Conservation (phyloP, 1,140 invertebrate species). For the Tachypleus tridentatus region DNA sequence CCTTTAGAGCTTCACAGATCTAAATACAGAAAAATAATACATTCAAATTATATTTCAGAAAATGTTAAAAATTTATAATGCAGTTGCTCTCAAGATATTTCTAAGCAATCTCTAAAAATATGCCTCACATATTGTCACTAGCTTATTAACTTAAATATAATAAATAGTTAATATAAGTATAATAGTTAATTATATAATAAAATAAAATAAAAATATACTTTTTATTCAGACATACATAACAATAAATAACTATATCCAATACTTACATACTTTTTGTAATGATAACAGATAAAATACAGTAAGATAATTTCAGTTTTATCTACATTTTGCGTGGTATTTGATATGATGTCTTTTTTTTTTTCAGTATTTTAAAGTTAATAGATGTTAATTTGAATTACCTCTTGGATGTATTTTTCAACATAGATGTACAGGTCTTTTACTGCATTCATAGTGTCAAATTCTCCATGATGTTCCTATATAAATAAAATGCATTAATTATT, state of each 20-base stretch:
- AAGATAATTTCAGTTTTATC: no score
- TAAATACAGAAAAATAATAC: conserved; percentile 31
- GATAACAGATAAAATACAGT: neutral
- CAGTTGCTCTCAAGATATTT: neutral
- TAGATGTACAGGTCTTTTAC: conserved; percentile 89
- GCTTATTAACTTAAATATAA: no score
- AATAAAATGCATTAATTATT: neutral
- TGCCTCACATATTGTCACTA: no score
- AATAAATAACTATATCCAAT: neutral
- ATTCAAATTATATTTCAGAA: conserved; percentile 3
- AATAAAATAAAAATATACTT: neutral
- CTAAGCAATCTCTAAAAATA: neutral
- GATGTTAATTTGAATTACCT: conserved; percentile 46
- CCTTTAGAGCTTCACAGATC: conserved; percentile 69
- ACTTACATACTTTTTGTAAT: neutral
- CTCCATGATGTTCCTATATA: conserved; percentile 50
- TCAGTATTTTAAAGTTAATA: neutral
- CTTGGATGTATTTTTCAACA: conserved; percentile 82
- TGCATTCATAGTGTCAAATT: conserved; percentile 79
- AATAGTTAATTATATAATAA: neutral
- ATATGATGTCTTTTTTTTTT: neutral
- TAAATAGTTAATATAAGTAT: neutral
- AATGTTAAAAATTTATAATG: conserved; percentile 1
- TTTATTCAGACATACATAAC: neutral
- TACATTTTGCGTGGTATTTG: no score